Conservation (phyloP, 2,113 vertebrate genomes). For the Datnioides undecimradiatus region DNA sequence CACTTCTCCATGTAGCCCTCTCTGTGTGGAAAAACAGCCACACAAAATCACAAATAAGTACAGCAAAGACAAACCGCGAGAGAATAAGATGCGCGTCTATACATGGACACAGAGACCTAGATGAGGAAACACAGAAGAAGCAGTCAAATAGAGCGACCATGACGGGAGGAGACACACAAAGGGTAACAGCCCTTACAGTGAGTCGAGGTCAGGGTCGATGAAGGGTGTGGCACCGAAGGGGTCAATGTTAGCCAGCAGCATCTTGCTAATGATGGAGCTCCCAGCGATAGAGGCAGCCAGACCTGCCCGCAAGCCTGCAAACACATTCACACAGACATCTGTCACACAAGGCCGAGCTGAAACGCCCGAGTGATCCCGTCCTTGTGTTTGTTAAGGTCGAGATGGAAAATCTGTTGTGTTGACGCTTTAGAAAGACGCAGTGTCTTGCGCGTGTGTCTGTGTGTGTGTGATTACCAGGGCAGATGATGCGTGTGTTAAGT, state of each 20-base stretch:
- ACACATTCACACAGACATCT: constrained; percentile 17
- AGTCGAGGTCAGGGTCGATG: constrained; percentile 97
- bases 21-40: constrained; percentile 74
- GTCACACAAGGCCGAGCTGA: not conserved
- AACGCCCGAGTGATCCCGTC: not conserved
- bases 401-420: not conserved
- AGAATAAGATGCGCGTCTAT: not conserved
- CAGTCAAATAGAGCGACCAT: not conserved
- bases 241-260: constrained; percentile 97
- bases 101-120: not conserved
- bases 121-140: not conserved
- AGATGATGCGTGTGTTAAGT: constrained; percentile 98
- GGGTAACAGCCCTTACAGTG: constrained; percentile 87
- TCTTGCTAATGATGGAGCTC: constrained; percentile 99
- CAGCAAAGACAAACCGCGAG: not conserved
- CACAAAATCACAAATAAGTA: not conserved
- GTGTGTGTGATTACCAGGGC: constrained; percentile 87
- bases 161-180: not conserved
- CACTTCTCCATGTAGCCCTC: constrained; percentile 98
- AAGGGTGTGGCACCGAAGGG: constrained; percentile 96
- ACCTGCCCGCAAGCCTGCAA: constrained; percentile 92
- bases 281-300: constrained; percentile 98
- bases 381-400: not conserved
- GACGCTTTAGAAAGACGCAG: not conserved
- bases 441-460: constrained; percentile 10